Evolutionary conservation across 1,140 invertebrate genomes (phyloP), one percentile per base, ranked within the genome.

Genomic region (Bemisia tabaci): DNA sequence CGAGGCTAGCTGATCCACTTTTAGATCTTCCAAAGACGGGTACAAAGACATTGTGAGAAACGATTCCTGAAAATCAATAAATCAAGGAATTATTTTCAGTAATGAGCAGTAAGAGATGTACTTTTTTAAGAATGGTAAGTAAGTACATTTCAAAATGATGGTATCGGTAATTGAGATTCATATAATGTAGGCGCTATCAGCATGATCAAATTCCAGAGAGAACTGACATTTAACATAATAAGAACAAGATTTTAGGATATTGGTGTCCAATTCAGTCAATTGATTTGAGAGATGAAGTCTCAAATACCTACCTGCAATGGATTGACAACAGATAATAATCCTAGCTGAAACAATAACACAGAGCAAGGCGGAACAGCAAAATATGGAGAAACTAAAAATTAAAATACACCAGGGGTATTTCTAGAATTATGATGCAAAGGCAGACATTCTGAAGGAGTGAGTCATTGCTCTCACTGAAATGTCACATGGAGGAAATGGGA

Each of bases 1-100:
- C 78, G 84, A 83, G 60, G 84, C 82, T 82, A 94, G 83, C 71
- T 90, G 87, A 79, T 93, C 91, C 64, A 94, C 86, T 77, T 94
- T 92, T 91, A 95, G 92, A 79, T 95, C 94, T 79, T 96, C 93
- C 67, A 96, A 79, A 59, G 91, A 91, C 70, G 94, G 94, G 79
- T 96, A 96, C 1, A 96, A 62, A 2, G 72, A 72, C 71, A 72
- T 72, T n/a, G 23, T 66, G 22, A 22, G 59, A 1, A 26, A 60
- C 25, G 2, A 25, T 12, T 21, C 0, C 22, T 5, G 25, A 61
- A 61, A 61, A 25, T 23, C 2, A 17, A 67, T 63, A 62, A 48
- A 48, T 9, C 17, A 48, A 48, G 17, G 33, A 48, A 48, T 17
- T 9, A 48, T 5, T 48, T 48, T 48, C 17, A 48, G 17, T 9